phyloP scores from a whole-genome alignment of 2,888 invertebrate genomes.

The Galerucella pusilla region DNA sequence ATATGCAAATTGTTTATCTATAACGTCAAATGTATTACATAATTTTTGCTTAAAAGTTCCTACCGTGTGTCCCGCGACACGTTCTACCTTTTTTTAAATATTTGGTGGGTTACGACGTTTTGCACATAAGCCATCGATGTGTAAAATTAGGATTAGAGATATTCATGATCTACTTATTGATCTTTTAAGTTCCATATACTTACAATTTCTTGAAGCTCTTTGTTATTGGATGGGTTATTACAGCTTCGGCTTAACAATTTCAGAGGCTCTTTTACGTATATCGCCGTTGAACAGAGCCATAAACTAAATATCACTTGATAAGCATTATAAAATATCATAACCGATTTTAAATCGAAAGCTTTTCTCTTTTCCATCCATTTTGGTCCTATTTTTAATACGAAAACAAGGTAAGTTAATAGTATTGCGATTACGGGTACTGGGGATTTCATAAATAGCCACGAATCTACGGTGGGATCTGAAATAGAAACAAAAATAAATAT shows the following conservation, averaged over 20 bases:
- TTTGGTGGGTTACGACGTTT: too few relatives aligned
- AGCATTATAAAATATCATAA: constrained; percentile 85
- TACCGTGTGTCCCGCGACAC: too few relatives aligned
- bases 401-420: constrained; percentile 74
- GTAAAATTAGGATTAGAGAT: too few relatives aligned
- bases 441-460: constrained; percentile 83
- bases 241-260: constrained; percentile 54
- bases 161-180: too few relatives aligned
- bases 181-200: constrained; percentile 29
- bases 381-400: constrained; percentile 81
- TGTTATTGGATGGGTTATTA: constrained; percentile 53
- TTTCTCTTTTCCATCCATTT: constrained; percentile 80
- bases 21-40: too few relatives aligned
- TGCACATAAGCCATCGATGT: too few relatives aligned
- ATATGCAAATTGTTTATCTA: too few relatives aligned
- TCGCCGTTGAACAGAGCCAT: constrained; percentile 70
- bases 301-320: constrained; percentile 88
- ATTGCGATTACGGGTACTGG: constrained; percentile 77
- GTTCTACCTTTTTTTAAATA: too few relatives aligned
- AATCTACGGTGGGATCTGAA: constrained; percentile 79
- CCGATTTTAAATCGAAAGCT: constrained; percentile 77
- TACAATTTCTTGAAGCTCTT: constrained; percentile 55
- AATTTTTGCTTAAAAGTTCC: too few relatives aligned
- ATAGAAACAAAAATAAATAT: constrained; percentile 41
- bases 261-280: constrained; percentile 60